phyloP scores from a whole-genome alignment of 2,113 vertebrate genomes.

The Lepisosteus oculatus region DNA sequence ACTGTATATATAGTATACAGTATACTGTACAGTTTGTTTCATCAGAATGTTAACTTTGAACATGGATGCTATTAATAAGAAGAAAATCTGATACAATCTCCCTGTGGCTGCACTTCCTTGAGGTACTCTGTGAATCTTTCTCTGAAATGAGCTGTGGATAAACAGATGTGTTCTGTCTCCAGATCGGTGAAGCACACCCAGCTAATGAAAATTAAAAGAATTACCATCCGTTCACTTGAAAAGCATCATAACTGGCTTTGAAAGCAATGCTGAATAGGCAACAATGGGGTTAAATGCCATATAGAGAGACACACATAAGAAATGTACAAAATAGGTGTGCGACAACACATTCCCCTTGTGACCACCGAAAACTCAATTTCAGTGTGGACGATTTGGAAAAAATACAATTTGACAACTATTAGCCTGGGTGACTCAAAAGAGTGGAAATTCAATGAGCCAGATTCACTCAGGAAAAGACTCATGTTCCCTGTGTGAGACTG shows the following conservation, averaged over 20 bases:
- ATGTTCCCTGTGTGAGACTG: neutral
- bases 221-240: neutral
- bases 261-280: neutral
- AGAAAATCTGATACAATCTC: too few species aligned
- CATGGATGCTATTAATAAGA: too few species aligned
- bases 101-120: slow-evolving; percentile 6
- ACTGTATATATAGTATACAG: too few species aligned
- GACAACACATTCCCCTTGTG: slow-evolving; percentile 13
- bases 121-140: neutral
- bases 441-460: slow-evolving; percentile 16
- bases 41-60: too few species aligned
- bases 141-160: slow-evolving; percentile 7
- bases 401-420: slow-evolving; percentile 20
- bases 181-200: neutral
- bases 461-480: slow-evolving; percentile 10
- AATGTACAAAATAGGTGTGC: neutral
- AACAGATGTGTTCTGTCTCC: slow-evolving; percentile 18
- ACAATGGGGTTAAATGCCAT: neutral
- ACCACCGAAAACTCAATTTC: slow-evolving; percentile 11
- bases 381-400: slow-evolving; percentile 8
- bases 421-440: slow-evolving; percentile 20
- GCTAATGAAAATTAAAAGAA: slow-evolving; percentile 10
- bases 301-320: neutral
- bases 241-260: neutral
- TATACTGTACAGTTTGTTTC: too few species aligned